Evolutionary conservation across 2,797 vertebrate genomes (phyloP).

Genomic region (Danio choprae): DNA sequence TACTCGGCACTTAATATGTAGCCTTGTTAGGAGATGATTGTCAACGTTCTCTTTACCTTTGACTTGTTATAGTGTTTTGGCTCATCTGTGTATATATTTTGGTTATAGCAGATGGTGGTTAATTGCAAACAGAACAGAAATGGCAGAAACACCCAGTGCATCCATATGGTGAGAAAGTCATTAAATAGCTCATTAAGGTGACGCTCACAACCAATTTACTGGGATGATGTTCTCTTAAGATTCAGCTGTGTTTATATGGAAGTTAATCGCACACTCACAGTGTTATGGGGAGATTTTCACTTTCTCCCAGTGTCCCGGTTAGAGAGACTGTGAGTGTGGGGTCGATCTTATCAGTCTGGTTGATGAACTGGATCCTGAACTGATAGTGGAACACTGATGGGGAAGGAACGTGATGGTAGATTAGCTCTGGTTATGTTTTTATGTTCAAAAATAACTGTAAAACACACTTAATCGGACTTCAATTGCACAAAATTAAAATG

Average conservation of each 20-base stretch:
- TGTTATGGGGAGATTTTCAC: slow-evolving; percentile 79
- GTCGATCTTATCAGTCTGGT: slow-evolving; percentile 75
- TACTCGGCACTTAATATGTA: no score
- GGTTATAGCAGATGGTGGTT: background rate
- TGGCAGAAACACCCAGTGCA: background rate
- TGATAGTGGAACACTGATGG: slow-evolving; percentile 91
- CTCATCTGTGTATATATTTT: background rate
- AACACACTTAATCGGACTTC: background rate
- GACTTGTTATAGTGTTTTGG: no score
- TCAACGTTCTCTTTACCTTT: no score
- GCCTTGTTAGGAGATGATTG: no score
- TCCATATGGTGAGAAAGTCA: background rate
- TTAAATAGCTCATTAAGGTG: background rate
- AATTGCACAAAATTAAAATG: background rate
- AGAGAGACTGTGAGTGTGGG: slow-evolving; percentile 84
- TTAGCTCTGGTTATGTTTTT: background rate
- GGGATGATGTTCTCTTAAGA: background rate
- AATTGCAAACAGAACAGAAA: background rate
- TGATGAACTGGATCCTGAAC: slow-evolving; percentile 89
- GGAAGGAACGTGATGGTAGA: slow-evolving; percentile 1
- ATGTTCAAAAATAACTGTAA: background rate
- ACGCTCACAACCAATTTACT: background rate
- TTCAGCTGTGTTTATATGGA: background rate
- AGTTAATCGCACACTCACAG: slow-evolving; percentile 81
- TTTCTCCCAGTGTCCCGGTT: slow-evolving; percentile 84